Conservation (phyloP, 35 echinoderm and acorn worm species). For the Ptychodera flava region DNA sequence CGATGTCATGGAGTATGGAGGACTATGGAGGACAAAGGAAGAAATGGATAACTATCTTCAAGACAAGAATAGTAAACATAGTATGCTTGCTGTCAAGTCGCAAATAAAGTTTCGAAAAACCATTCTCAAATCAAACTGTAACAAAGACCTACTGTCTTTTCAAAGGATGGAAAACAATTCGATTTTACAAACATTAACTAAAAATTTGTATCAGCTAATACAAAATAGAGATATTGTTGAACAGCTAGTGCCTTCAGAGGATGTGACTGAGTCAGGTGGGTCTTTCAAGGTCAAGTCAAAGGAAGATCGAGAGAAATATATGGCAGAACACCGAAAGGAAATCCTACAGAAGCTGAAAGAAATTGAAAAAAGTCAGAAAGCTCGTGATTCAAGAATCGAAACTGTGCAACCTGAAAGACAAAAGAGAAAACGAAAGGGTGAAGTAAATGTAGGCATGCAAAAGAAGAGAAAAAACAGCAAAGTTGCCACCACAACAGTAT, state of each 20-base stretch:
- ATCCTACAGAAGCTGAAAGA: background rate
- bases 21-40: background rate
- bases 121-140: background rate
- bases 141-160: background rate
- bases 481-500: background rate
- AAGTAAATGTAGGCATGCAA: background rate
- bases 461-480: background rate
- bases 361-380: constrained; percentile 2
- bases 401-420: background rate
- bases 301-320: background rate
- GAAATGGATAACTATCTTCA: background rate
- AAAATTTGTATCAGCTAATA: background rate
- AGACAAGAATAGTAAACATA: background rate
- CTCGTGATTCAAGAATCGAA: background rate
- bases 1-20: background rate
- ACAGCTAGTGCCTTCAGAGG: background rate
- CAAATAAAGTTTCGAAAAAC: constrained; percentile 2
- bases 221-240: background rate
- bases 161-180: background rate
- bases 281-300: constrained; percentile 1
- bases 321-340: background rate
- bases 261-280: background rate
- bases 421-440: background rate
- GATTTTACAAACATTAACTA: background rate
- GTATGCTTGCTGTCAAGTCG: background rate